Evolutionary conservation across 1,140 invertebrate genomes (phyloP).

Genomic region (Colletes latitarsis): DNA sequence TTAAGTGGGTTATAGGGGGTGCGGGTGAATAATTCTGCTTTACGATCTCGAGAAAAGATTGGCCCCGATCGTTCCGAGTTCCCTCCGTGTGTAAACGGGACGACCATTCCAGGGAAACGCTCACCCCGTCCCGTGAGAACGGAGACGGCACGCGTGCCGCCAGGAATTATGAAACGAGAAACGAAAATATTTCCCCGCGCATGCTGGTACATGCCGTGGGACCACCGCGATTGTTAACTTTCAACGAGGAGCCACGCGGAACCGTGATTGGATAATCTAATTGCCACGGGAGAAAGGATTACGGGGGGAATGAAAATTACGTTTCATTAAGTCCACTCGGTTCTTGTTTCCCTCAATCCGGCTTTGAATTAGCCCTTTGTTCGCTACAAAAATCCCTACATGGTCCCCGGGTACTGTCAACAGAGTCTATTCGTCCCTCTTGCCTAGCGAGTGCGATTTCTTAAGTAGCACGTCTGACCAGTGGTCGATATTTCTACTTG

Average conservation of each 20-base stretch:
- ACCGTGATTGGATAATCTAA: background rate
- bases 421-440: too few relatives aligned
- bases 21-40: slow-evolving; percentile 18
- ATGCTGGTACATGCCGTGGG: background rate
- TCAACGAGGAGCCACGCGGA: background rate
- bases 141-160: background rate
- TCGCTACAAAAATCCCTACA: too few relatives aligned
- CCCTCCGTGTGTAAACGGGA: background rate
- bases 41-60: slow-evolving; percentile 17
- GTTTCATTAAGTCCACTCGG: background rate
- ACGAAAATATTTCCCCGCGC: background rate
- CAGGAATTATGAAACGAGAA: background rate
- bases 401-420: too few relatives aligned
- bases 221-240: background rate
- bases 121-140: too few relatives aligned
- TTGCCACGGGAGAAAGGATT: background rate
- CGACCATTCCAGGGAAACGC: background rate
- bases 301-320: background rate
- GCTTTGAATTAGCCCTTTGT: too few relatives aligned
- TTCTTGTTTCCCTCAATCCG: too few relatives aligned
- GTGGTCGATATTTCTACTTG: too few relatives aligned
- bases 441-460: too few relatives aligned
- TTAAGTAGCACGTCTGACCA: too few relatives aligned
- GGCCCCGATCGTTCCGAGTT: slow-evolving; percentile 4
- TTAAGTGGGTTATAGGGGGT: background rate